Base-by-base conservation (phyloP, 2,113 vertebrate genomes). In the Morone saxatilis region DNA sequence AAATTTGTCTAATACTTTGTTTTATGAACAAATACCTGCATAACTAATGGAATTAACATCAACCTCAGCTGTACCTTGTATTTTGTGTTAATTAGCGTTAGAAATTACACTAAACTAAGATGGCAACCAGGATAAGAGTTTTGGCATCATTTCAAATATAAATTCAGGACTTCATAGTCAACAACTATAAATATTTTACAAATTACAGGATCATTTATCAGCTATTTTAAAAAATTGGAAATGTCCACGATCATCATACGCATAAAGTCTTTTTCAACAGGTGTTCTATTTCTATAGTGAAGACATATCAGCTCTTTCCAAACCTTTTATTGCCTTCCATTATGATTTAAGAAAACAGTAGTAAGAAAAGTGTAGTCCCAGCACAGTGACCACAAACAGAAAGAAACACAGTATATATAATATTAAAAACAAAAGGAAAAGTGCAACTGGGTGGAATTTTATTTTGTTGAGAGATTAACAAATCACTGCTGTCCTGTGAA, bases 241-340 rank as follows among this genome's bases (percentile, higher is more conserved):
- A 50, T 38, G 31, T 38, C 12, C 4, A 14, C 25, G 3, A 22
- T 54, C 31, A 20, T 41, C 40, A 14, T 2, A 22, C 16, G 14
- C 11, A 38, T 7, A 36, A n/a, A 20, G 7, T 0, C 20, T 6
- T 20, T 19, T 51, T 51, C 50, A 51, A 20, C 6, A 7, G 8
- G 22, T 8, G 4, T 69, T 69, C 31, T 19, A 17, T 47, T 67
- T 67, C 13, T 22, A 48, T 3, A 47, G n/a, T 25, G 13, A 67
- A 48, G 63, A 47, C 19, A 11, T 48, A 19, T 51, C 13, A n/a
- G 66, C 65, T 71, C 20, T 57, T 56, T 71, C 43, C 10, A 54
- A 78, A 62, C n/a, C 20, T 51, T 71, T 57, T 40, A 54, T 53
- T 14, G 74, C 61, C 2, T 40, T 76, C 73, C 36, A 31, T 3